These are phyloP conservation scores for Lottia scabra DNA, from an alignment of 2,888 invertebrate genomes.

Conservation along the genomic window DNA sequence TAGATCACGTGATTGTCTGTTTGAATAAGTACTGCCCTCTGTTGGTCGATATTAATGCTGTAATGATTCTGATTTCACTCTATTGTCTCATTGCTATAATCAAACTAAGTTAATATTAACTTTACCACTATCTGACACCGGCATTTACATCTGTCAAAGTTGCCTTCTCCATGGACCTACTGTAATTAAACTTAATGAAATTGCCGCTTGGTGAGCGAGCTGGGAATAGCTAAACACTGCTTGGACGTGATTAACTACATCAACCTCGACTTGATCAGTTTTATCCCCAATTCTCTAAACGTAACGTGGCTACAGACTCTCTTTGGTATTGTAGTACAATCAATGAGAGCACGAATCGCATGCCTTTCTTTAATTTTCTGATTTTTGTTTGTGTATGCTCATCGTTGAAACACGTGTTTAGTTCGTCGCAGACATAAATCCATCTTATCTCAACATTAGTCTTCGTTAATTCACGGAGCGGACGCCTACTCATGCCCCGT, in stretches of 20 bases:
- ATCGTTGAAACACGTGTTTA: constrained; percentile 3
- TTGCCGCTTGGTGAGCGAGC: constrained; percentile 6
- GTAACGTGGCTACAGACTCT: neutral
- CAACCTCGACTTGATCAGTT: neutral
- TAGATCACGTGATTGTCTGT: neutral
- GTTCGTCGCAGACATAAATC: neutral
- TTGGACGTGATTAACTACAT: constrained; percentile 1
- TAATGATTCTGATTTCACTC: neutral
- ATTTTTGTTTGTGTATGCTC: neutral
- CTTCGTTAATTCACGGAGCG: constrained; percentile 5
- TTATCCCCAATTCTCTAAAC: constrained; percentile 1
- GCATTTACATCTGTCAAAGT: constrained; percentile 7
- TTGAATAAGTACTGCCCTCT: neutral
- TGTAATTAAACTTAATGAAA: constrained; percentile 5
- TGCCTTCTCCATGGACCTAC: constrained; percentile 4
- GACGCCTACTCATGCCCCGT: constrained; percentile 4
- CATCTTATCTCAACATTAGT: constrained; percentile 1
- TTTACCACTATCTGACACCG: neutral
- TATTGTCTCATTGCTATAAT: neutral
- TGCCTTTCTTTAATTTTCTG: constrained; percentile 6
- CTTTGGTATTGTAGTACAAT: constrained; percentile 1
- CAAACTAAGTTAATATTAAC: neutral
- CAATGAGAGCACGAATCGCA: neutral
- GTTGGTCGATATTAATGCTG: neutral
- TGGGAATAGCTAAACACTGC: constrained; percentile 2